Conservation (phyloP, 2,113 vertebrate genomes). For the Microcebus murinus region DNA sequence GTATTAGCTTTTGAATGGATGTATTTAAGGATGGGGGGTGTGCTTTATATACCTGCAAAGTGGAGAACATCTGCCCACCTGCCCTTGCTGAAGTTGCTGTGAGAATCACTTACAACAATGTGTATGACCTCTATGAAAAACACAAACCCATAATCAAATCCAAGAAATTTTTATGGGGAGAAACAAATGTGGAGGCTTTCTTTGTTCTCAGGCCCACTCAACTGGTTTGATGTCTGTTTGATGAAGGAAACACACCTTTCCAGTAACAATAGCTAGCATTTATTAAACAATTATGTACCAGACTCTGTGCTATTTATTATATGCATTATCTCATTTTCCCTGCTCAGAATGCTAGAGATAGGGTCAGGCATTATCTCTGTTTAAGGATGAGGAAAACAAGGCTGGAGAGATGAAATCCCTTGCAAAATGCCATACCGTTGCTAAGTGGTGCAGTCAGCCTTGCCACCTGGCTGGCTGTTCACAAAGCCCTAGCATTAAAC, state of each 20-base stretch:
- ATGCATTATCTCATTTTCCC: slow-evolving; percentile 4
- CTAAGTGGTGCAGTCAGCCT: neutral
- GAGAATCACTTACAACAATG: neutral
- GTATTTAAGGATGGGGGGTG: neutral
- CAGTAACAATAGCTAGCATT: neutral
- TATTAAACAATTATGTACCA: neutral
- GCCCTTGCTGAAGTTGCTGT: neutral
- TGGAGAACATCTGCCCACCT: neutral
- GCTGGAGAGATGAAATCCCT: neutral
- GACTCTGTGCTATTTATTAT: neutral
- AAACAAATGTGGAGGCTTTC: neutral
- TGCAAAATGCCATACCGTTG: neutral
- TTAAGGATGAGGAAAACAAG: slow-evolving; percentile 47
- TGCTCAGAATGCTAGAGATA: neutral
- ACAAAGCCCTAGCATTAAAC: neutral
- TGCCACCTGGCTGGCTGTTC: neutral
- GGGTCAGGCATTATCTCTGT: slow-evolving; percentile 8
- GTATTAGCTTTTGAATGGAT: neutral
- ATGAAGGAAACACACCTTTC: neutral
- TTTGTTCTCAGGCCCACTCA: neutral
- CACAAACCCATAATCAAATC: neutral
- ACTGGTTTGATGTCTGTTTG: neutral
- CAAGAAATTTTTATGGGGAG: neutral
- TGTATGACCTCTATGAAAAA: neutral
- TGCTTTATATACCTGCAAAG: neutral